A percentile compares a stretch with the other conserved stretches of the same genome.
phyloP scores from a whole-genome alignment of 1,140 invertebrate species.

The Trichoplusia ni region DNA sequence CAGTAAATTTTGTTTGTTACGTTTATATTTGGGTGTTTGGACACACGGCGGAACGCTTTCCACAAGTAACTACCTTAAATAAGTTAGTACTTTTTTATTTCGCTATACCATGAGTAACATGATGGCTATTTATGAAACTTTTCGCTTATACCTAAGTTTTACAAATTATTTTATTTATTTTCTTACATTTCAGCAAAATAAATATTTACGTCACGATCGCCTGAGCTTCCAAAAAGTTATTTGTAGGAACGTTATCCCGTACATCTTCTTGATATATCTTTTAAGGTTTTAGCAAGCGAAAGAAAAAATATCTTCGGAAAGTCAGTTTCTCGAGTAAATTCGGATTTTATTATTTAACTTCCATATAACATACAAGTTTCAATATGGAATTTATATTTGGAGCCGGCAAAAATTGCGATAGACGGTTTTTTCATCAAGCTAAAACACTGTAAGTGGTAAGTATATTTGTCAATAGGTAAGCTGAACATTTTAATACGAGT shows the following conservation, averaged over 20 bases:
- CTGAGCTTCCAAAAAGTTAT: neutral
- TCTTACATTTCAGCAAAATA: no score
- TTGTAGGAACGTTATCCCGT: neutral
- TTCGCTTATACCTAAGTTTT: no score
- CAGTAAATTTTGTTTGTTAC: no score
- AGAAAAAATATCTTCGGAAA: neutral
- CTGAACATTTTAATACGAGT: conserved; percentile 51
- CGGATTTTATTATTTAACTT: conserved; percentile 21
- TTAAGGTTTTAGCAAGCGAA: neutral
- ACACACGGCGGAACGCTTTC: no score
- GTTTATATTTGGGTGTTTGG: no score
- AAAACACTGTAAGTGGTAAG: conserved; percentile 32
- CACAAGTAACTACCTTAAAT: no score
- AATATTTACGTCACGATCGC: neutral
- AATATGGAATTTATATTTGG: neutral
- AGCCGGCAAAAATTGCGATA: neutral
- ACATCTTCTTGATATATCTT: neutral
- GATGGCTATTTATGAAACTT: no score
- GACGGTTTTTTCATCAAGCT: conserved; percentile 27
- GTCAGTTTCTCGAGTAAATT: neutral
- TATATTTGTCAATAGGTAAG: conserved; percentile 48
- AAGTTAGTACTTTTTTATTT: no score
- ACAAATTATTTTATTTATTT: no score
- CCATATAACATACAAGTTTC: conserved; percentile 4
- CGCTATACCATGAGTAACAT: no score